Conservation (phyloP, 2,888 invertebrate species). For the Agrochola circellaris region DNA sequence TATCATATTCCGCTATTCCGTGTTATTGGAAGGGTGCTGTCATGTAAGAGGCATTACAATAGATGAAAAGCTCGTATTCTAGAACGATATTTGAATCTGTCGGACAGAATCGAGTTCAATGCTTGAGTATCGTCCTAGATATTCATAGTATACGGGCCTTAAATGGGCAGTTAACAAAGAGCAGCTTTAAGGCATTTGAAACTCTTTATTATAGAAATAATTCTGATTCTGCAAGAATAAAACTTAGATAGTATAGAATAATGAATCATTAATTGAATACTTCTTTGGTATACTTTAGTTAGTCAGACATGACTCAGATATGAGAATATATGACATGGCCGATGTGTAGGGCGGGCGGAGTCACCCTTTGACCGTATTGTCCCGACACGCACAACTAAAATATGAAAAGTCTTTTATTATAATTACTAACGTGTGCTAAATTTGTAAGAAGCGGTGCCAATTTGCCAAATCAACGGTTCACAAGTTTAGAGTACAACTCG, state of each 20-base stretch:
- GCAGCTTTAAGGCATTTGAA: neutral
- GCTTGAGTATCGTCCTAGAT: conserved; percentile 4
- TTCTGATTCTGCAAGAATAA: neutral
- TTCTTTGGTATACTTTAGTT: neutral
- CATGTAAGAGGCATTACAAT: conserved; percentile 15
- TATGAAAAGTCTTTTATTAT: neutral
- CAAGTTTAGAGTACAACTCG: conserved; percentile 54
- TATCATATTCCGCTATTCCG: conserved; percentile 19
- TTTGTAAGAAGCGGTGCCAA: conserved; percentile 55
- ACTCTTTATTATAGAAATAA: neutral
- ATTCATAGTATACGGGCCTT: neutral
- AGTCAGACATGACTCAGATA: conserved; percentile 1
- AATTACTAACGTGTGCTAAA: conserved; percentile 37
- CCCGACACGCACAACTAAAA: neutral
- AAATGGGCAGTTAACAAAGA: conserved; percentile 22
- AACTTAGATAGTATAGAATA: neutral
- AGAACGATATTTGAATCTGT: conserved; percentile 2
- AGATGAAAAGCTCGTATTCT: conserved; percentile 28
- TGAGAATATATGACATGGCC: neutral
- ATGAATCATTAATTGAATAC: neutral
- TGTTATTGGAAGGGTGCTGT: conserved; percentile 5
- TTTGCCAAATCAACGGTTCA: conserved; percentile 61
- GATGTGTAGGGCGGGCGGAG: neutral
- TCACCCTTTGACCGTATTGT: neutral
- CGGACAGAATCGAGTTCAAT: conserved; percentile 24